A percentile compares a stretch with the other conserved stretches of the same genome.
These are phyloP conservation scores for Chrysomela aeneicollis DNA, from an alignment of 2,888 invertebrate species.

Conservation along the genomic window DNA sequence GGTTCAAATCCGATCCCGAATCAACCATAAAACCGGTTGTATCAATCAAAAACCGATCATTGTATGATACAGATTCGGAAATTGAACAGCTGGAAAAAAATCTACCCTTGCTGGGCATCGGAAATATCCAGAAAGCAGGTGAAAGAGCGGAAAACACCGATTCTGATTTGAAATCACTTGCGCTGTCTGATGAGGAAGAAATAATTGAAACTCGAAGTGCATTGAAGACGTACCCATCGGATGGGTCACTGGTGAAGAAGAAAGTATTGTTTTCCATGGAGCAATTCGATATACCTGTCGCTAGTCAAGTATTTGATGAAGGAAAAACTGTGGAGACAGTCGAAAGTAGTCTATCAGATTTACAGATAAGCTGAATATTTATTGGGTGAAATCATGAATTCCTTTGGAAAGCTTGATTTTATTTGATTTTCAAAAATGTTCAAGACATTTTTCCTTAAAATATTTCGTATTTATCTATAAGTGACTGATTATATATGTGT, in stretches of 20 bases:
- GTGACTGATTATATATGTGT: no score
- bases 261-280: conserved; percentile 72
- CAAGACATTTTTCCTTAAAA: no score
- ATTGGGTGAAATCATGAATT: no score
- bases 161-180: conserved; percentile 28
- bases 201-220: conserved; percentile 63
- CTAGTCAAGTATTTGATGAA: conserved; percentile 15
- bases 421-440: not conserved
- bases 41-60: conserved; percentile 46
- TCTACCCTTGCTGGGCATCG: conserved; percentile 1
- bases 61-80: conserved; percentile 50
- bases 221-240: conserved; percentile 67
- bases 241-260: conserved; percentile 67
- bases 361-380: conserved; percentile 41
- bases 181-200: conserved; percentile 25
- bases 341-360: conserved; percentile 47
- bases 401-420: no score
- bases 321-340: conserved; percentile 32
- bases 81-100: conserved; percentile 30
- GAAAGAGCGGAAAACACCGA: conserved; percentile 35
- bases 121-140: conserved; percentile 38
- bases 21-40: conserved; percentile 15
- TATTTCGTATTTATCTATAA: not conserved
- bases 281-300: conserved; percentile 51
- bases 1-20: conserved; percentile 24